These are phyloP conservation scores for Hirundo rustica DNA, from an alignment of 2,797 vertebrate genomes.

Conservation along the genomic window DNA sequence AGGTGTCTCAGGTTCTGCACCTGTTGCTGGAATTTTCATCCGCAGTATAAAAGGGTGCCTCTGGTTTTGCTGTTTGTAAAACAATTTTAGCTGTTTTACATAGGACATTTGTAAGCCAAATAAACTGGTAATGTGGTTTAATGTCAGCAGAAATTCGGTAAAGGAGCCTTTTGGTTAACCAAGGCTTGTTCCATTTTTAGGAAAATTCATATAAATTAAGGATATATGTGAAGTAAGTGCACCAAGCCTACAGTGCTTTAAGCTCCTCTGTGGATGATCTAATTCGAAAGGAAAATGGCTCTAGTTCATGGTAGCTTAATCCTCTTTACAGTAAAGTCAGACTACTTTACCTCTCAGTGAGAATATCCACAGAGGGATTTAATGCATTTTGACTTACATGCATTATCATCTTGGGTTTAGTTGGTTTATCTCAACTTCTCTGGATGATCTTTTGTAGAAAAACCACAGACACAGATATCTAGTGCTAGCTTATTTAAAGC, in stretches of 20 bases:
- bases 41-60: neutral
- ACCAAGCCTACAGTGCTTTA: neutral
- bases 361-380: neutral
- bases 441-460: neutral
- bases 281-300: slow-evolving; percentile 37
- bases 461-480: neutral
- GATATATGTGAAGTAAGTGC: neutral
- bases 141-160: neutral
- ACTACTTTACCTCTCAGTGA: slow-evolving; percentile 4
- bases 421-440: slow-evolving; percentile 26
- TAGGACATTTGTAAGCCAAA: neutral
- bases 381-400: slow-evolving; percentile 28
- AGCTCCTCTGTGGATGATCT: slow-evolving; percentile 36
- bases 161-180: neutral
- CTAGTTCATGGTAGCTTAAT: slow-evolving; percentile 51
- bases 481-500: neutral
- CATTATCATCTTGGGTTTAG: slow-evolving; percentile 4
- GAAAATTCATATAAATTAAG: neutral
- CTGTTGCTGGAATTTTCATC: neutral
- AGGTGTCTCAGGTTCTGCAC: neutral
- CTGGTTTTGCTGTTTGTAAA: neutral
- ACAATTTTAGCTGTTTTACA: neutral
- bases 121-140: neutral
- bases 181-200: neutral
- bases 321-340: slow-evolving; percentile 39